Conservation (phyloP, 2,113 vertebrate species). For the Pelusios castaneus region DNA sequence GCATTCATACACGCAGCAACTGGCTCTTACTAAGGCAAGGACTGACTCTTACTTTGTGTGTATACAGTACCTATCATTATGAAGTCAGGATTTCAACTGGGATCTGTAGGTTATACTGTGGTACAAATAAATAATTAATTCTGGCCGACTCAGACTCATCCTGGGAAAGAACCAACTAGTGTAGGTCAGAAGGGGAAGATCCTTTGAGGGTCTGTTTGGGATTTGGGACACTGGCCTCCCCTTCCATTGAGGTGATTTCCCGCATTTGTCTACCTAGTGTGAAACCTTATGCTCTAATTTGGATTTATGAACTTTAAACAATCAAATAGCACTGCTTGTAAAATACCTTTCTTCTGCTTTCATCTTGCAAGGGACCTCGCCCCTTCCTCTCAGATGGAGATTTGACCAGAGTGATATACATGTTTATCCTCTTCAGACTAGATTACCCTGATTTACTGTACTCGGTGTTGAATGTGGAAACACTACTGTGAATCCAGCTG, state of each 20-base stretch:
- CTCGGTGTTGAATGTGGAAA: background rate
- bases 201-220: background rate
- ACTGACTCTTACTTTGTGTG: background rate
- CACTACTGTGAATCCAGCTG: background rate
- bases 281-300: background rate
- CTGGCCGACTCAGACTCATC: background rate
- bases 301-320: background rate
- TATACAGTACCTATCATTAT: background rate
- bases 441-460: background rate
- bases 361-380: background rate
- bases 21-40: background rate
- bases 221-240: background rate
- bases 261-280: background rate
- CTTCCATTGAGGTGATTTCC: background rate
- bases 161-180: background rate
- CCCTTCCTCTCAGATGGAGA: background rate
- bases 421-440: background rate
- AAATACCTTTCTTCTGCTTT: background rate
- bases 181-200: background rate
- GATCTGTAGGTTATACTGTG: background rate
- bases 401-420: background rate
- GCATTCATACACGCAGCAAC: background rate
- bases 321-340: background rate
- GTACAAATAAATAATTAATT: background rate
- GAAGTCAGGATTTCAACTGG: background rate